Base-by-base conservation (phyloP, 2,113 vertebrate genomes). In the Microcebus griseorufus region DNA sequence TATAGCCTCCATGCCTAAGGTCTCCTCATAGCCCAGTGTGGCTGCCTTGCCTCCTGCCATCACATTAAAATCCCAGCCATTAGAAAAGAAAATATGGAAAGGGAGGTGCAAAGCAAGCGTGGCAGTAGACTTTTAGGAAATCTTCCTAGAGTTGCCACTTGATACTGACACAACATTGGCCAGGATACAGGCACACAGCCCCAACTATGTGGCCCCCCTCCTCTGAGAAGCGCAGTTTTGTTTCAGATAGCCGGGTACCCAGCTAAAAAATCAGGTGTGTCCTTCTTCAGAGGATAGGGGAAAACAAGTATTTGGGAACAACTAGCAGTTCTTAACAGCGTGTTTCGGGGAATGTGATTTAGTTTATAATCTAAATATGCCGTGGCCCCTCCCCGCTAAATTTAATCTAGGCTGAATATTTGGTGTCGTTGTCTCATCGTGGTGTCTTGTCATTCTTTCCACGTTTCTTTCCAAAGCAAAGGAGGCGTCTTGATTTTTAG, bases 401-500 rank as follows among this genome's bases (percentile, higher is more conserved):
- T 88, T 93, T 94, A 96, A 96, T 94, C 86, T 93, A 69, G 45
- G 45, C 16, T 80, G 86, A 83, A n/a, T 95, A 75, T 91, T 96
- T 88, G 90, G 53, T 42, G 86, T 73, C n/a, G 55, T 14, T 82
- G 87, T 87, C 89, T 94, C 83, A 72, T 87, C 69, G 94, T 0
- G 8, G 17, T 83, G 14, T 75, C 90, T 96, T 93, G 10, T 93
- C 80, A 88, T 95, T 96, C n/a, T 96, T 97, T 94, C 96, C 91
- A 96, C 34, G 72, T 92, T 92, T 92, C 45, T 78, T 94, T 98
- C 86, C 85, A 95, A 84, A 93, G 65, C 32, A 76, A 93, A 76
- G 96, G 45, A 92, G 48, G 64, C 88, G 69, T 94, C 69, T 96
- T 96, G 93, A 90, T 96, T 93, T 96, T 93, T 91, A 95, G 75